A percentile compares a stretch with the other conserved stretches of the same genome.
Evolutionary conservation across 2,113 vertebrate species (phyloP).

Genomic region (Opisthocomus hoazin): DNA sequence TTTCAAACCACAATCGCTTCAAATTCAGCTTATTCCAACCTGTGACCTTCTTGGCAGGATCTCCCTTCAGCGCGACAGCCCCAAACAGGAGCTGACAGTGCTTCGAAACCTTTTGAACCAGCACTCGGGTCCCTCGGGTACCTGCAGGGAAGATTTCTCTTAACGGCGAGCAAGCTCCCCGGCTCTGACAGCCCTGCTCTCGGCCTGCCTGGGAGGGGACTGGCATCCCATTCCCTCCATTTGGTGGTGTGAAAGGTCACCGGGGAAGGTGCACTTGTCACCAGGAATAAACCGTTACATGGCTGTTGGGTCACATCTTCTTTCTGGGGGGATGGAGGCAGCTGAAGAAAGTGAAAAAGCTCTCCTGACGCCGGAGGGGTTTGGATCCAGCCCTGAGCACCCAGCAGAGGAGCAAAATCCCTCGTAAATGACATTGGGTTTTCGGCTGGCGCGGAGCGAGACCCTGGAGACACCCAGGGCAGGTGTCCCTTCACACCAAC

Average conservation of each 20-base stretch:
- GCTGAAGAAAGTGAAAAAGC: not conserved
- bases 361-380: not conserved
- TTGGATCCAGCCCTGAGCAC: not conserved
- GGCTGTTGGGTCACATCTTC: not conserved
- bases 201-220: conserved; percentile 7
- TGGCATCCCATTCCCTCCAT: not conserved
- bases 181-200: conserved; percentile 15
- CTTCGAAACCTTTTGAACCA: conserved; percentile 30
- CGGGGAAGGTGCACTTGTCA: conserved; percentile 12
- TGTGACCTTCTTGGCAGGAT: not conserved
- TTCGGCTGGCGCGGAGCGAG: not conserved
- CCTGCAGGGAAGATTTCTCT: not conserved
- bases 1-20: not conserved
- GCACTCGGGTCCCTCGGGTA: not conserved
- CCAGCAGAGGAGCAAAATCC: not conserved
- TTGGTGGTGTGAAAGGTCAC: not conserved
- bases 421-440: not conserved
- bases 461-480: not conserved
- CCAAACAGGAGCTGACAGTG: conserved; percentile 52
- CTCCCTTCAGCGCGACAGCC: not conserved
- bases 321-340: not conserved
- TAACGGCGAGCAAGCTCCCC: not conserved
- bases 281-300: not conserved
- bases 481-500: not conserved
- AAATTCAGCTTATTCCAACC: not conserved